Evolutionary conservation across 1,140 invertebrate species (phyloP), one percentile per base, ranked within the genome.

Genomic region (Polypedilum vanderplanki): DNA sequence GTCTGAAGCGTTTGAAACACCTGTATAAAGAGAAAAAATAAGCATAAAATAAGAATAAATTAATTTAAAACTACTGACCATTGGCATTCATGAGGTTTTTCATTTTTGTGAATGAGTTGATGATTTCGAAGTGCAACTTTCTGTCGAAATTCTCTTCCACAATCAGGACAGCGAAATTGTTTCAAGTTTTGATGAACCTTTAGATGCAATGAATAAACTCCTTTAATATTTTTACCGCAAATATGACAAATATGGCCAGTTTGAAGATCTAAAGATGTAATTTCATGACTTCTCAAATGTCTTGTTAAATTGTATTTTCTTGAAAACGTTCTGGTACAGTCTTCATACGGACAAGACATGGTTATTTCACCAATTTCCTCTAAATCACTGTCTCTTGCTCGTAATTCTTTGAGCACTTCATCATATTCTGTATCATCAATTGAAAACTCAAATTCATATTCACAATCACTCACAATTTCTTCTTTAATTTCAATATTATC

Each of bases 401-500:
- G 3, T 10, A 70, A 12, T 10, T 70, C 65, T 18, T 70, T 70
- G 8, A 70, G 9, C 9, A 70, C 17, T 18, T 18, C 65, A 70
- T 70, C 65, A 20, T 70, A 70, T 70, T 70, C 65, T 22, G 65
- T 70, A 70, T 70, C 65, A 20, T 70, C 65, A 7, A 70, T 18
- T 20, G 17, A 18, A 70, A 70, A 70, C 10, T 70, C 17, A 22
- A 70, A 70, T 12, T 70, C 65, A 70, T 18, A 70, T 18, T 70
- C 65, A n/a, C 18, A n/a, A 20, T 70, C 65, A 70, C 65, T 70
- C 15, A n/a, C n/a, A 18, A 22, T 22, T 9, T 70, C 65, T 18
- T 70, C 17, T 12, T 70, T 70, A 20, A 22, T 70, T 20, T 70
- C 65, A 22, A 70, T 70, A 8, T 70, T 22, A 70, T 70, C 46